Evolutionary conservation across 2,797 vertebrate species (phyloP).

Genomic region (Delichon dasypus): DNA sequence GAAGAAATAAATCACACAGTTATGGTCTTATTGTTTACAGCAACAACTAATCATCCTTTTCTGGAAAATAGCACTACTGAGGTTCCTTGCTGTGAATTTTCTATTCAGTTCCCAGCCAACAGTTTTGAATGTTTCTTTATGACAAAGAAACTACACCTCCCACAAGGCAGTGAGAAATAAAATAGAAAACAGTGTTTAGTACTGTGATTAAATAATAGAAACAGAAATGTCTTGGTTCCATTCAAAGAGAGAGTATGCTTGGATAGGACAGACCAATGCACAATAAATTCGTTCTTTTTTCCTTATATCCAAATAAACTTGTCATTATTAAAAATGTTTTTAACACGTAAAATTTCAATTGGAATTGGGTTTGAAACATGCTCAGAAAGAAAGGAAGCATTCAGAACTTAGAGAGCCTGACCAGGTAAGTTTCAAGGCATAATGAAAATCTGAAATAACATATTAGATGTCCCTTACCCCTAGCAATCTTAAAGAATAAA

Average conservation of each 20-base stretch:
- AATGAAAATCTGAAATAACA: background rate
- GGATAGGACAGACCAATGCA: background rate
- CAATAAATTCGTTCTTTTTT: background rate
- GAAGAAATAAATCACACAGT: background rate
- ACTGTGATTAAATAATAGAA: background rate
- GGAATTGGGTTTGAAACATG: background rate
- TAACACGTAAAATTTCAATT: background rate
- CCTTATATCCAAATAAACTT: background rate
- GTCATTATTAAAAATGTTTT: background rate
- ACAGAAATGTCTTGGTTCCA: background rate
- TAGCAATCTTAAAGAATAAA: background rate
- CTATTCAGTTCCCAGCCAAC: background rate
- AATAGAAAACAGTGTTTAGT: background rate
- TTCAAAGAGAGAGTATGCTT: background rate
- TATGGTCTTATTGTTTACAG: background rate
- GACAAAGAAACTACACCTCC: conserved; percentile 24
- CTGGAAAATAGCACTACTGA: background rate
- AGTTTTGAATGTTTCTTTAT: background rate
- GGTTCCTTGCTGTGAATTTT: background rate
- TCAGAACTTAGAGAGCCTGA: background rate
- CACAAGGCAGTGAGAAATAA: background rate
- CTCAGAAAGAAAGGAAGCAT: background rate
- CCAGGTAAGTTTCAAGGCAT: background rate
- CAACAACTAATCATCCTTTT: background rate
- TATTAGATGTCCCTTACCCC: background rate